A percentile compares a stretch with the other conserved stretches of the same genome.
phyloP scores from a whole-genome alignment of 2,888 invertebrate genomes.

The Eupeodes latifasciatus region DNA sequence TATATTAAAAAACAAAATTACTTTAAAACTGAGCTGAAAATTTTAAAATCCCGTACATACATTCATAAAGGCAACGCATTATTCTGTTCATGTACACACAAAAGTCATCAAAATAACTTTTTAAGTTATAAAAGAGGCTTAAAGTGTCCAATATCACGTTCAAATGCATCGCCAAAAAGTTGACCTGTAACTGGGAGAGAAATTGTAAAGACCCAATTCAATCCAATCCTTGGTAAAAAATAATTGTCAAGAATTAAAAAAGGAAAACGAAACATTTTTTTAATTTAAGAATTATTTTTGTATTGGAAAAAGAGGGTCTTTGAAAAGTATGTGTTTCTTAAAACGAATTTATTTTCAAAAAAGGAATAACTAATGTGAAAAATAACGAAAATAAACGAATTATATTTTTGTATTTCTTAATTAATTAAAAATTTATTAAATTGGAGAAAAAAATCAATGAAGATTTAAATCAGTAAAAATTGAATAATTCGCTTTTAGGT shows the following conservation, averaged over 20 bases:
- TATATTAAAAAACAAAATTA: background rate
- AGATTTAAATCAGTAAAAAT: background rate
- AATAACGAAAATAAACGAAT: no score
- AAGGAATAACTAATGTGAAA: no score
- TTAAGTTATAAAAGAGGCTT: conserved; percentile 43
- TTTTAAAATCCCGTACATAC: background rate
- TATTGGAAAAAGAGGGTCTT: background rate
- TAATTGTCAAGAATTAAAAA: conserved; percentile 27
- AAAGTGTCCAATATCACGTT: conserved; percentile 61
- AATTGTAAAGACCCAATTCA: background rate
- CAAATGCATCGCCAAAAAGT: conserved; percentile 45
- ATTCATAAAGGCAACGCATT: conserved; percentile 51
- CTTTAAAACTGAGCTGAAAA: conserved; percentile 43
- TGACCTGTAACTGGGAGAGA: conserved; percentile 13
- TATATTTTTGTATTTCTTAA: no score
- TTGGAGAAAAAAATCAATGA: background rate
- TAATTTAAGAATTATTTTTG: conserved; percentile 15
- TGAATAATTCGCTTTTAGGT: no score
- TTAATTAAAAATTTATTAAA: no score
- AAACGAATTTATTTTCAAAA: background rate
- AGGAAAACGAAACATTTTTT: background rate
- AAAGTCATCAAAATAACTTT: conserved; percentile 43
- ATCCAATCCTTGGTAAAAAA: conserved; percentile 2
- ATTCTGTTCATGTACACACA: conserved; percentile 64
- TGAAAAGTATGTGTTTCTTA: background rate